phyloP scores from a whole-genome alignment of 1,140 invertebrate genomes.

The Drosophila littoralis region DNA sequence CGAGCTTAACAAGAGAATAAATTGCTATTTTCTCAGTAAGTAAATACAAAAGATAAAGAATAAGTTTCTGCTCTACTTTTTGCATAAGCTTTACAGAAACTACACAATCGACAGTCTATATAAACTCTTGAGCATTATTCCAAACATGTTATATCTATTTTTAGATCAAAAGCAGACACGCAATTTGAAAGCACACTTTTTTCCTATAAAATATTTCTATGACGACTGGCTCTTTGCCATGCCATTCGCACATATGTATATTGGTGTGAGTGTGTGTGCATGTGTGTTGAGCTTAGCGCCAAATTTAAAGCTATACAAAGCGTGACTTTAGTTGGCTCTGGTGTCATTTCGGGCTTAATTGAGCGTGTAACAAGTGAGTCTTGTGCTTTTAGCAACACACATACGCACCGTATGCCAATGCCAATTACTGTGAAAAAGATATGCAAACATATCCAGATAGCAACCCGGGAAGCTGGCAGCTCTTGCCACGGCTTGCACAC shows the following conservation, averaged over 20 bases:
- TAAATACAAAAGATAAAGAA: no score
- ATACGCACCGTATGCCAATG: constrained; percentile 27
- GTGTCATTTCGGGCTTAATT: constrained; percentile 79
- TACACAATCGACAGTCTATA: no score
- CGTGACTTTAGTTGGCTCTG: constrained; percentile 74
- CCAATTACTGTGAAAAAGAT: constrained; percentile 39
- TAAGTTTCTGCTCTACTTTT: no score
- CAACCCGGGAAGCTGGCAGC: constrained; percentile 27
- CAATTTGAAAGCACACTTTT: constrained; percentile 40
- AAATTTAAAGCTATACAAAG: constrained; percentile 68
- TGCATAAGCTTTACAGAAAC: no score
- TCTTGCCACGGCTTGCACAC: constrained; percentile 9
- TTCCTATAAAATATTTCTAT: constrained; percentile 14
- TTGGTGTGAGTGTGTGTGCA: constrained; percentile 6
- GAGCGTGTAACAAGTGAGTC: constrained; percentile 74
- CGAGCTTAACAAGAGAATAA: no score
- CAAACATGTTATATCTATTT: no score
- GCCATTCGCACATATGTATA: constrained; percentile 1
- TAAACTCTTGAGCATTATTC: no score
- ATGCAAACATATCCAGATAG: constrained; percentile 60
- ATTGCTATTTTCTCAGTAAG: no score
- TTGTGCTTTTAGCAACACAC: constrained; percentile 59
- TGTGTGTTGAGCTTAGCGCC: constrained; percentile 35
- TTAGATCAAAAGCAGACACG: constrained; percentile 17
- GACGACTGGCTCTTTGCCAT: constrained; percentile 28